phyloP scores from a whole-genome alignment of 2,113 vertebrate species.

The Azemiops feae region DNA sequence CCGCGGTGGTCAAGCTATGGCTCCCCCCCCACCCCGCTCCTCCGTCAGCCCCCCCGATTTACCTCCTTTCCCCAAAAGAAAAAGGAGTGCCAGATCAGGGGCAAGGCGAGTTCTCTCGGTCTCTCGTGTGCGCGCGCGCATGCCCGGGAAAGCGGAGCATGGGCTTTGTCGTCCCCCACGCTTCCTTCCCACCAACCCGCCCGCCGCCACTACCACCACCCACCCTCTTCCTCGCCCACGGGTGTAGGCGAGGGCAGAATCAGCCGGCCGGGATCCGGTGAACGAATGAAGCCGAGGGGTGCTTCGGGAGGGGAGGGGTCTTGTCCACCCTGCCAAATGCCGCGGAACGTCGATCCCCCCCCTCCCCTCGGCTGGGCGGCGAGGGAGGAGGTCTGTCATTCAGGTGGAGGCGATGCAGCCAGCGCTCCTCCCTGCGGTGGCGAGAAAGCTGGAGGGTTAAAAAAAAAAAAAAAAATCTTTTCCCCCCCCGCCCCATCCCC shows the following conservation, averaged over 20 bases:
- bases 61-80: not conserved
- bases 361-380: not conserved
- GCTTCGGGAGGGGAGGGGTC: not conserved
- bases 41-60: not conserved
- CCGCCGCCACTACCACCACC: rapidly evolving
- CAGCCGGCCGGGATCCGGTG: not conserved
- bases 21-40: not conserved
- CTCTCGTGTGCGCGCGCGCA: not conserved
- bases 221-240: not conserved
- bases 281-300: not conserved
- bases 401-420: conserved; percentile 40
- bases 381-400: conserved; percentile 20
- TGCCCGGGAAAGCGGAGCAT: not conserved
- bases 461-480: not conserved
- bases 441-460: conserved; percentile 4
- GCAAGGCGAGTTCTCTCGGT: not conserved
- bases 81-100: not conserved
- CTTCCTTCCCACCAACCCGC: not conserved
- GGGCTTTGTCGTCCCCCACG: not conserved
- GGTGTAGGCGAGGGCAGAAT: not conserved
- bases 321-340: not conserved
- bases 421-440: conserved; percentile 14
- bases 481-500: rapidly evolving
- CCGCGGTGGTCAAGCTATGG: not conserved
- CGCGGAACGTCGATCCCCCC: conserved; percentile 23